These are phyloP conservation scores for Pseudanteris insignis DNA, from an alignment of 2,888 invertebrate genomes.

Conservation along the genomic window DNA sequence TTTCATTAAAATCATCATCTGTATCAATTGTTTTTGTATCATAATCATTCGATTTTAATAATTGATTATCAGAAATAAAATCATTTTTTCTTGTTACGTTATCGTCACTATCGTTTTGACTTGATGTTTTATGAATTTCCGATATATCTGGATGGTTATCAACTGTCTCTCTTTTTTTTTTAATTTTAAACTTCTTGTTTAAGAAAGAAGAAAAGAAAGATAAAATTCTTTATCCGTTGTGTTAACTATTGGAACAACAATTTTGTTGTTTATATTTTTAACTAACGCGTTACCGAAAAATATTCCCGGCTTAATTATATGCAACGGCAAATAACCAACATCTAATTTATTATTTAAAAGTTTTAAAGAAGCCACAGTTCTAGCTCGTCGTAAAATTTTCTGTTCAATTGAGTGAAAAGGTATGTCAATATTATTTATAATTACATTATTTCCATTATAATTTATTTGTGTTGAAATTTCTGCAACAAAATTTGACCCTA, in stretches of 20 bases:
- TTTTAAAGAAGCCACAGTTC: neutral
- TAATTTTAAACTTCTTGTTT: neutral
- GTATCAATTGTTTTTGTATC: no score
- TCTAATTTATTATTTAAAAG: neutral
- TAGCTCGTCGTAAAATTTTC: neutral
- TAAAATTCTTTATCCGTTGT: neutral
- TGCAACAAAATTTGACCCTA: constrained; percentile 6
- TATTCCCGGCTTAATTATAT: neutral
- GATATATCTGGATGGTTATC: no score
- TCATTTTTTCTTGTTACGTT: no score
- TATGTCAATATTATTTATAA: neutral
- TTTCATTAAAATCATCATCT: no score
- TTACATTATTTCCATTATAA: constrained; percentile 4
- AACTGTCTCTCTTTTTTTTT: no score
- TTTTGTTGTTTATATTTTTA: neutral
- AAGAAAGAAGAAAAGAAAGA: neutral
- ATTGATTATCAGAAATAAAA: no score
- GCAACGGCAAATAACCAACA: neutral
- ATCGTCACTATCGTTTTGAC: no score
- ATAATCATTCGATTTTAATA: no score
- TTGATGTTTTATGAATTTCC: no score
- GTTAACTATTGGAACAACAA: neutral
- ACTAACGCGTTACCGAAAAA: constrained; percentile 7
- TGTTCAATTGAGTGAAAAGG: neutral
- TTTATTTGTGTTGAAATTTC: constrained; percentile 2